Percentiles rank a stretch among this genome's conserved stretches.
Evolutionary conservation across 1,140 invertebrate species (phyloP).

Genomic region (Telenomus remus): DNA sequence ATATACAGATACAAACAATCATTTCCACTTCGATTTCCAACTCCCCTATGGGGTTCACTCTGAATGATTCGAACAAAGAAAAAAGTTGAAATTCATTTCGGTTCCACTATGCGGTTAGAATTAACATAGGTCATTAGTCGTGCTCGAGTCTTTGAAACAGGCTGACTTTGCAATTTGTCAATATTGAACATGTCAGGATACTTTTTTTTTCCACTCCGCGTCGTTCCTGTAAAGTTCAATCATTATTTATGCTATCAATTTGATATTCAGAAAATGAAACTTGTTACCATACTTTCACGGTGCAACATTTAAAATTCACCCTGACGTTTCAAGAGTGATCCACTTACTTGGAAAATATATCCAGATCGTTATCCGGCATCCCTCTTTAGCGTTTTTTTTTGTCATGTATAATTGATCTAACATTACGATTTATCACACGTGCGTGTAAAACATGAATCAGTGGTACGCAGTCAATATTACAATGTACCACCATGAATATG

Average conservation of each 20-base stretch:
- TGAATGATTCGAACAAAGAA: too few relatives aligned
- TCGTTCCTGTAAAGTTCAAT: too few relatives aligned
- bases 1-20: too few relatives aligned
- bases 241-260: too few relatives aligned
- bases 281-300: neutral
- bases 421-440: slow-evolving; percentile 48
- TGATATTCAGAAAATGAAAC: too few relatives aligned
- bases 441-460: slow-evolving; percentile 50
- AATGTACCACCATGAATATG: slow-evolving; percentile 37
- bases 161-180: slow-evolving; percentile 1
- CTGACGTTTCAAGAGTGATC: slow-evolving; percentile 2
- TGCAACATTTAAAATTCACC: slow-evolving; percentile 4
- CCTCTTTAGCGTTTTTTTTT: slow-evolving; percentile 10
- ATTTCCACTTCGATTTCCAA: too few relatives aligned
- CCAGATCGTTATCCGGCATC: slow-evolving; percentile 25
- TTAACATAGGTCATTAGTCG: neutral
- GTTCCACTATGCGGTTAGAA: neutral
- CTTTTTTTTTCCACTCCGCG: neutral
- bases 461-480: slow-evolving; percentile 50
- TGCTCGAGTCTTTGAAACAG: neutral
- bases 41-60: too few relatives aligned
- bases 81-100: neutral
- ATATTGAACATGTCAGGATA: neutral
- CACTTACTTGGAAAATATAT: slow-evolving; percentile 17
- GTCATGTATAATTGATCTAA: slow-evolving; percentile 44